Conservation (phyloP, 2,888 invertebrate species). For the Callyntrura guangdongensis region DNA sequence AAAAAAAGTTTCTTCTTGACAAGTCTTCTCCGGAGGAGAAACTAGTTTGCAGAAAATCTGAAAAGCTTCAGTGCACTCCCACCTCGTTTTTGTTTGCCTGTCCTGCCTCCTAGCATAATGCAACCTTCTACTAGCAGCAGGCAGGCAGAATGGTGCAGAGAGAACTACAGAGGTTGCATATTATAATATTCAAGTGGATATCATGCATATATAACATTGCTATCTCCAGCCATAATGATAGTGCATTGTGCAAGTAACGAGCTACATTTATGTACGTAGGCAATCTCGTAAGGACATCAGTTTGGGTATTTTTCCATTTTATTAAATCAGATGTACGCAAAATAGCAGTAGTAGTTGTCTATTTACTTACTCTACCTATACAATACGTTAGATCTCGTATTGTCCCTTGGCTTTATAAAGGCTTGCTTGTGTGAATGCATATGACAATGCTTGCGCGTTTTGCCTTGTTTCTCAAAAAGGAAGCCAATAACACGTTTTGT, state of each 20-base stretch:
- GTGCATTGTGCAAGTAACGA: constrained; percentile 19
- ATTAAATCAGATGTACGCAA: constrained; percentile 40
- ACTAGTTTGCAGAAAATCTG: constrained; percentile 59
- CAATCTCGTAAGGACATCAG: neutral
- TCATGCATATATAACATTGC: neutral
- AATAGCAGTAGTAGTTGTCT: neutral
- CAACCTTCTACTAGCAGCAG: constrained; percentile 7
- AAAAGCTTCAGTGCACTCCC: constrained; percentile 33
- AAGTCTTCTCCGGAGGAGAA: constrained; percentile 39
- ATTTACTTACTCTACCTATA: constrained; percentile 12
- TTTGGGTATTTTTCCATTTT: constrained; percentile 21
- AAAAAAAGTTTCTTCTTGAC: constrained; percentile 50
- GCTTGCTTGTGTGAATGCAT: neutral
- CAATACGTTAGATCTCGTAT: neutral
- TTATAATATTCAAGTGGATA: neutral
- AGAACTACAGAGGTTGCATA: too few relatives aligned
- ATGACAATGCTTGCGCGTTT: constrained; percentile 4
- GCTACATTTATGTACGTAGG: constrained; percentile 6
- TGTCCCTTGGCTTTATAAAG: neutral
- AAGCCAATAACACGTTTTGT: constrained; percentile 57
- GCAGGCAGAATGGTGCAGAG: constrained; percentile 8
- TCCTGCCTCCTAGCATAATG: constrained; percentile 51
- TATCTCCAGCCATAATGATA: neutral
- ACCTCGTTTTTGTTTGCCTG: constrained; percentile 49
- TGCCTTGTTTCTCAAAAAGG: constrained; percentile 38